A percentile compares a stretch with the other conserved stretches of the same genome.
phyloP scores from a whole-genome alignment of 2,888 invertebrate species.

The Chironomus tentans region DNA sequence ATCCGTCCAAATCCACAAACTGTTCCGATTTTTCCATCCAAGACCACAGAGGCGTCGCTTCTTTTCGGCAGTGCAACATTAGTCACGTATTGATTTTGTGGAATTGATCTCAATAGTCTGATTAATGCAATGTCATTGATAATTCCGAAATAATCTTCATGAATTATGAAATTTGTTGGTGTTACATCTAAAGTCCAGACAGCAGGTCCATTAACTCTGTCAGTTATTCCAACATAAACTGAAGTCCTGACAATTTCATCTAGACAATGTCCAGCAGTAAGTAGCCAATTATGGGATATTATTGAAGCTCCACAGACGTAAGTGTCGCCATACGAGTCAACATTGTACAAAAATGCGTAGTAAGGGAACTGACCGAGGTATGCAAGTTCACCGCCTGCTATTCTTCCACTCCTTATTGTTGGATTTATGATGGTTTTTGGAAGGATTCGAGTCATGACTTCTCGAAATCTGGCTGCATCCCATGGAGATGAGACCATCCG shows the following conservation, averaged over 20 bases:
- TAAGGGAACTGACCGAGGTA: conserved; percentile 6
- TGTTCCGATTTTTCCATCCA: background rate
- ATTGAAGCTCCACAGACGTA: conserved; percentile 6
- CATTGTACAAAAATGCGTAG: background rate
- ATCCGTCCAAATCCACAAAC: conserved; percentile 10
- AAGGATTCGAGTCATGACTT: background rate
- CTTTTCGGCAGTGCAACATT: background rate
- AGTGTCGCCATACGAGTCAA: background rate
- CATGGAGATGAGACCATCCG: background rate
- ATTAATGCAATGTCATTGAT: conserved; percentile 8
- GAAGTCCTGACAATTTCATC: background rate
- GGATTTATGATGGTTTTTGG: background rate
- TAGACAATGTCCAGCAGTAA: conserved; percentile 13
- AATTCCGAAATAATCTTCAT: background rate
- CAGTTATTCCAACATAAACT: conserved; percentile 13
- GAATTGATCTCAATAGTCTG: background rate
- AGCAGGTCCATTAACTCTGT: conserved; percentile 8
- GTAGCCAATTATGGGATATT: conserved; percentile 9
- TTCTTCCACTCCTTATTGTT: background rate
- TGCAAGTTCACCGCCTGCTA: conserved; percentile 9
- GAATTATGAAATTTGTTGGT: background rate
- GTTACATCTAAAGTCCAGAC: background rate
- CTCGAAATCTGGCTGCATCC: background rate
- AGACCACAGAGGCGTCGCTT: background rate
- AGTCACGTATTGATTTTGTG: background rate